These are phyloP conservation scores for Arvicanthis niloticus DNA, from an alignment of 2,113 vertebrate species.

Conservation along the genomic window DNA sequence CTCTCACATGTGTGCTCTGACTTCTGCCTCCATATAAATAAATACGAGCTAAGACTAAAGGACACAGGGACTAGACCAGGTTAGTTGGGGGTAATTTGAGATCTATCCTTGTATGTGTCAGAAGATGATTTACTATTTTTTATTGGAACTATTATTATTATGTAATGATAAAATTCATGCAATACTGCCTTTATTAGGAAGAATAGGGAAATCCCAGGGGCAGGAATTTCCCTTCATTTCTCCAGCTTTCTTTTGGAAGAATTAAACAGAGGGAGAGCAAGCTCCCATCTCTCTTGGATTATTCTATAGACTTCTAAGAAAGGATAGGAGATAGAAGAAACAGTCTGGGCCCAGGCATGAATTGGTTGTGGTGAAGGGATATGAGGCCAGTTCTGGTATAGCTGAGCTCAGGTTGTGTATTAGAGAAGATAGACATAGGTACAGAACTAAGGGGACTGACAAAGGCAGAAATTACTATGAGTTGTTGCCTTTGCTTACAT, in stretches of 20 bases:
- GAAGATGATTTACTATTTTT: slow-evolving; percentile 35
- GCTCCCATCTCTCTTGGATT: not conserved
- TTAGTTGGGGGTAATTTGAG: slow-evolving; percentile 36
- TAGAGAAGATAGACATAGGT: not conserved
- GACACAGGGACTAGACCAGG: not conserved
- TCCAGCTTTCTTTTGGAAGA: not conserved
- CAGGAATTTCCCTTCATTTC: slow-evolving; percentile 45
- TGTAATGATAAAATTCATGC: slow-evolving; percentile 20
- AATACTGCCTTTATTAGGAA: slow-evolving; percentile 43
- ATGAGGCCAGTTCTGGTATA: not conserved
- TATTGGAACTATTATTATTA: slow-evolving; percentile 11
- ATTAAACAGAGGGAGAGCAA: not conserved
- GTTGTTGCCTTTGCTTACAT: not conserved
- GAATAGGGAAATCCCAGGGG: slow-evolving; percentile 1
- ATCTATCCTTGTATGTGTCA: slow-evolving; percentile 25
- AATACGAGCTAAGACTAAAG: not conserved
- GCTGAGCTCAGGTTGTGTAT: not conserved
- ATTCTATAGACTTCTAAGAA: not conserved
- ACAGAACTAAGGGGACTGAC: not conserved
- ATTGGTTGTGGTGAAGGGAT: not conserved
- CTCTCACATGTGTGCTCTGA: not conserved
- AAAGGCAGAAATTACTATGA: not conserved
- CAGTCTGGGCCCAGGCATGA: not conserved
- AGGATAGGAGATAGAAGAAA: not conserved
- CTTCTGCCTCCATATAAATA: not conserved